Evolutionary conservation across 2,113 vertebrate species (phyloP), one percentile per base, ranked within the genome.

Genomic region (Podarcis cretensis): DNA sequence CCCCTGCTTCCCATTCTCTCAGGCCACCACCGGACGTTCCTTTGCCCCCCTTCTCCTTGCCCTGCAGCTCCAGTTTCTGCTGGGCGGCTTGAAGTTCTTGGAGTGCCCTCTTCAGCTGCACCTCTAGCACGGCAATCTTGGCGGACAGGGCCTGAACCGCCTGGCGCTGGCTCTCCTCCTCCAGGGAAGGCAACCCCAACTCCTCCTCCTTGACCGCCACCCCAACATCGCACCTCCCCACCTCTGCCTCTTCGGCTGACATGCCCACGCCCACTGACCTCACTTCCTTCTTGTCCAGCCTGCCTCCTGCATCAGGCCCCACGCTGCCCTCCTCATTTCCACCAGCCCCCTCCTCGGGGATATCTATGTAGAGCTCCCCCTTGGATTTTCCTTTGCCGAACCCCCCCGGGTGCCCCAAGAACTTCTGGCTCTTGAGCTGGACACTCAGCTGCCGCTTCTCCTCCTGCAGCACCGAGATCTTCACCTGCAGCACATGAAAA

Each of bases 351-450:
- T 98, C 98, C 78, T 98, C 98, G 0, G 98, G 98, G 79, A 98
- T 98, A 92, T 98, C 98, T 5, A 98, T 98, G 93, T 98, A 98
- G 48, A 98, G 98, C 93, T 98, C 98, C 1, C 97, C 93, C 13
- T 97, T 85, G 27, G 95, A 84, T 25, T 97, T 96, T 14, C 93
- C 86, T 83, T 97, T 95, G 25, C 88, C 94, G 3, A 57, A 71
- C 5, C 97, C 96, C 13, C 97, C 66, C 1, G 97, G 95, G 85
- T 98, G 97, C 10, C 98, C 98, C 59, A 99, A 93, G 84, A 98
- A 98, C 93, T 98, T 98, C 91, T 98, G 98, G 92, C 98, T 98
- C 91, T 98, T 98, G 14, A 99, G 97, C 92, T 98, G 98, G 27
- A 98, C 98, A 0, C 97, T 97, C 74, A 99, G 98, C 89, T 98